A percentile compares a stretch with the other conserved stretches of the same genome.
Evolutionary conservation across 2,888 invertebrate species (phyloP).

Genomic region (Masnerella sp.): DNA sequence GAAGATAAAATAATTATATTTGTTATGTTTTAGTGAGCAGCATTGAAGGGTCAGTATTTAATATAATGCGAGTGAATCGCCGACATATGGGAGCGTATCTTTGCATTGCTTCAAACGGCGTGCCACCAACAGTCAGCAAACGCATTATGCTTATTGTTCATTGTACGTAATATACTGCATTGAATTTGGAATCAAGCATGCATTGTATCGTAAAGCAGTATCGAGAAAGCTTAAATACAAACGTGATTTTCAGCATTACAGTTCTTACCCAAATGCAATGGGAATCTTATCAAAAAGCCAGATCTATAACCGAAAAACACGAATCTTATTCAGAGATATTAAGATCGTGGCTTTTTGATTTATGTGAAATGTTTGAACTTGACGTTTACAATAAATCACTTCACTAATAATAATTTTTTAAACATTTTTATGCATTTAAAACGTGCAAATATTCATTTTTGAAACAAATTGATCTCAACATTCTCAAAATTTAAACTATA

Average conservation of each 20-base stretch:
- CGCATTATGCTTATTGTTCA: constrained; percentile 91
- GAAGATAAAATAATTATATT: constrained; percentile 20
- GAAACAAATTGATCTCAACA: no score
- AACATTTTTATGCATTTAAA: no score
- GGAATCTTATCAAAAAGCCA: background rate
- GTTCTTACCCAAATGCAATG: constrained; percentile 2
- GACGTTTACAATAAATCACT: no score
- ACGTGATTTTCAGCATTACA: constrained; percentile 13
- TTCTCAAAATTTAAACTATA: no score
- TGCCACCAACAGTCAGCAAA: constrained; percentile 93
- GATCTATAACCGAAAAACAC: no score
- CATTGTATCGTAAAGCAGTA: constrained; percentile 35
- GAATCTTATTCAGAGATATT: no score
- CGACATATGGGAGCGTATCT: constrained; percentile 88
- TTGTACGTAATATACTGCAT: constrained; percentile 82
- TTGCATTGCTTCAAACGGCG: constrained; percentile 89
- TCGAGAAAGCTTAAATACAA: constrained; percentile 23
- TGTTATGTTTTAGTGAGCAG: constrained; percentile 79
- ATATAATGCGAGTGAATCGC: constrained; percentile 83
- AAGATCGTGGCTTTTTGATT: no score
- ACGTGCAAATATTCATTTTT: no score
- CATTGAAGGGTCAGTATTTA: constrained; percentile 83
- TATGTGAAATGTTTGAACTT: no score
- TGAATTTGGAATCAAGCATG: constrained; percentile 44
- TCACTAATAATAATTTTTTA: no score